These are phyloP conservation scores for Lagodon rhomboides DNA, from an alignment of 2,797 vertebrate species.

Conservation along the genomic window DNA sequence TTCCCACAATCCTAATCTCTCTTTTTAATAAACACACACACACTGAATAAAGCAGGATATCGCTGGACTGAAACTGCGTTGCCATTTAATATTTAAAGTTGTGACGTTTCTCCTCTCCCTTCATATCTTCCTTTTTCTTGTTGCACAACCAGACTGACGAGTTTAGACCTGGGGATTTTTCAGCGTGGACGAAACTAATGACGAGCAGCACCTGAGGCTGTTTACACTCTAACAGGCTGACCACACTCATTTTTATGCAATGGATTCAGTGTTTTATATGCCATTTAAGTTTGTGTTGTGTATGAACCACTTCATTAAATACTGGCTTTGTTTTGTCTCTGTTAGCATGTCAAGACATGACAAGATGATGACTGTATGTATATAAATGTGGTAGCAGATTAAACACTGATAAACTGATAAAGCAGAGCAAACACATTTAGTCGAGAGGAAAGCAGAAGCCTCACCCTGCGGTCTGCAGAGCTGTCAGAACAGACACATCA, in stretches of 20 bases:
- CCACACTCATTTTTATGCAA: background rate
- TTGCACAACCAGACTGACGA: constrained; percentile 54
- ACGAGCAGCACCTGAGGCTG: constrained; percentile 17
- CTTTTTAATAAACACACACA: background rate
- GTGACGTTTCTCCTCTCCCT: background rate
- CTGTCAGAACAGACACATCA: background rate
- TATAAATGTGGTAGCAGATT: background rate
- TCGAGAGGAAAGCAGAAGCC: background rate
- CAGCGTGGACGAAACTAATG: constrained; percentile 28
- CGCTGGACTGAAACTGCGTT: background rate
- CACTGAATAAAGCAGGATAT: background rate
- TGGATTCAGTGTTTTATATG: background rate
- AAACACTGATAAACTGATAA: constrained; percentile 4
- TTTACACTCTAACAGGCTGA: constrained; percentile 2
- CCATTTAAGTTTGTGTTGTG: background rate
- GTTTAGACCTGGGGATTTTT: constrained; percentile 46
- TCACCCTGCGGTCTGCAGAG: background rate
- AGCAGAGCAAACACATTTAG: background rate
- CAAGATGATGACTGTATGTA: background rate
- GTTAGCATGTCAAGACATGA: background rate
- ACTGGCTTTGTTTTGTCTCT: background rate
- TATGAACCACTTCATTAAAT: background rate
- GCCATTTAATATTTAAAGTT: background rate
- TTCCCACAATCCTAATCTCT: background rate
- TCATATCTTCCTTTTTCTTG: background rate